Evolutionary conservation across 2,113 vertebrate species (phyloP).

Genomic region (Indri indri): DNA sequence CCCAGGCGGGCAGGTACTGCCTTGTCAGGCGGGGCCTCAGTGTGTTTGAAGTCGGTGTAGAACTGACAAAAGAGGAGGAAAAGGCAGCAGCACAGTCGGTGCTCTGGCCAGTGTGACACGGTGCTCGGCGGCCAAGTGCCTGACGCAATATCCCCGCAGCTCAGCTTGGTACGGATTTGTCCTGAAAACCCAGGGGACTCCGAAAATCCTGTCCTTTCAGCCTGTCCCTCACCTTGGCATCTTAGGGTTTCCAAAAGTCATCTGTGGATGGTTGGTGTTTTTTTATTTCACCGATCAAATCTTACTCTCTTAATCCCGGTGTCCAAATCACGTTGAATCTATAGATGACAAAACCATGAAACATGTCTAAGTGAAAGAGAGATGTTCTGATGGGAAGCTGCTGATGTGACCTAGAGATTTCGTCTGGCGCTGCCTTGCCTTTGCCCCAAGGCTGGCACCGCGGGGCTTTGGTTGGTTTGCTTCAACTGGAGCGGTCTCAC

Average conservation of each 20-base stretch:
- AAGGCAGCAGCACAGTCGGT: background rate
- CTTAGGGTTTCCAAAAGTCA: background rate
- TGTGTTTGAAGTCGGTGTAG: background rate
- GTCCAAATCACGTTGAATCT: background rate
- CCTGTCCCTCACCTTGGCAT: background rate
- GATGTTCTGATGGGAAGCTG: background rate
- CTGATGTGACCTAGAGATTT: background rate
- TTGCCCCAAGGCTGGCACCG: background rate
- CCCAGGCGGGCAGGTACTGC: background rate
- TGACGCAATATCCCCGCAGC: slow-evolving; percentile 27
- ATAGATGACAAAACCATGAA: background rate
- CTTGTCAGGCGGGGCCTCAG: too few relatives aligned
- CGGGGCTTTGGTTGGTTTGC: background rate
- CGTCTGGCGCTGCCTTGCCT: background rate
- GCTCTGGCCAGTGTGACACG: background rate
- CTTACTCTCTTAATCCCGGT: background rate
- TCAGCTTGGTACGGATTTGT: background rate
- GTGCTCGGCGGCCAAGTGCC: background rate
- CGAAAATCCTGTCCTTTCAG: background rate
- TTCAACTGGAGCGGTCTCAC: background rate
- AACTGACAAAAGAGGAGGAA: background rate
- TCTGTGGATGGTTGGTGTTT: background rate
- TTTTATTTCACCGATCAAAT: background rate
- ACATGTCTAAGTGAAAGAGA: background rate
- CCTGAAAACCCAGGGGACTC: background rate